Conservation (phyloP, 2,888 invertebrate species). For the Caprella mutica region DNA sequence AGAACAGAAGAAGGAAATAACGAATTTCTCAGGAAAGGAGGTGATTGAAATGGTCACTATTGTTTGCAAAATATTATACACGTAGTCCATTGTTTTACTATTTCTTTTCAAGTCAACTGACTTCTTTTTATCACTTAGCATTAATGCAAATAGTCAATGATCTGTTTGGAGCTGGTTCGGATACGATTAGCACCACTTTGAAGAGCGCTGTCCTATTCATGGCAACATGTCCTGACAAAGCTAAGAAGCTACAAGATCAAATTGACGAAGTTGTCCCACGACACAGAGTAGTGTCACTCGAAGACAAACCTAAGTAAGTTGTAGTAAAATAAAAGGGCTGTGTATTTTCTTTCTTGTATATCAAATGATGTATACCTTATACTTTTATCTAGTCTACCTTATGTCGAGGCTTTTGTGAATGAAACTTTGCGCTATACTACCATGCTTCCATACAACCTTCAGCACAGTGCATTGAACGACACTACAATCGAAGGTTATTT, state of each 20-base stretch:
- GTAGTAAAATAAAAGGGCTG: too few relatives aligned
- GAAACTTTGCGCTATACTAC: neutral
- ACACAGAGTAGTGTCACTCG: slow-evolving; percentile 5
- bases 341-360: too few relatives aligned
- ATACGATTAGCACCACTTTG: slow-evolving; percentile 13
- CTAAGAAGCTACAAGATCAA: slow-evolving; percentile 12
- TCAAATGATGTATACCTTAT: neutral
- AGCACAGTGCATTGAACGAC: neutral
- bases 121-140: neutral
- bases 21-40: neutral
- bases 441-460: neutral
- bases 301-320: slow-evolving; percentile 9
- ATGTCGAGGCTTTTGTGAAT: neutral
- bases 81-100: neutral
- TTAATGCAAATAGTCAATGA: neutral
- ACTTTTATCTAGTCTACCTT: neutral
- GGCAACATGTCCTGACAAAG: slow-evolving; percentile 8
- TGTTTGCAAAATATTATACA: neutral
- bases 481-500: neutral
- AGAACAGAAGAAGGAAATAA: slow-evolving; percentile 2
- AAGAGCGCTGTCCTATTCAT: slow-evolving; percentile 8
- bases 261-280: slow-evolving; percentile 10
- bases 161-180: slow-evolving; percentile 14
- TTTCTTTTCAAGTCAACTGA: neutral
- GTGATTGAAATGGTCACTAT: too few relatives aligned